Percentiles rank a stretch among this genome's conserved stretches.
Conservation (phyloP, 2,113 vertebrate genomes). For the Cebidichthys violaceus region DNA sequence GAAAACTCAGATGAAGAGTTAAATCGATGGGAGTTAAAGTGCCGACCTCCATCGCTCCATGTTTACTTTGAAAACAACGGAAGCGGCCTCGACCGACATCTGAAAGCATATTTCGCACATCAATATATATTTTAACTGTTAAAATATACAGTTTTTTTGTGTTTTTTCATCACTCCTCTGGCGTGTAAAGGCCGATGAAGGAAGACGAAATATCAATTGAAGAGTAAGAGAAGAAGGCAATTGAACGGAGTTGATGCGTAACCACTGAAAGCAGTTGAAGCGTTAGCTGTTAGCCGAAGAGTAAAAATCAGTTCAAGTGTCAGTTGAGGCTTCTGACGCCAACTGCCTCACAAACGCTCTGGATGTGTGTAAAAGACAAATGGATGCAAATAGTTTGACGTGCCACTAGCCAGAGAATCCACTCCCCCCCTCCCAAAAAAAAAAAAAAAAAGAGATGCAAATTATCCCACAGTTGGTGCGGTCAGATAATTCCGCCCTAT, state of each 20-base stretch:
- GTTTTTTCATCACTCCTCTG: background rate
- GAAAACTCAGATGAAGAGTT: background rate
- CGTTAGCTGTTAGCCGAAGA: background rate
- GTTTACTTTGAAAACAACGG: background rate
- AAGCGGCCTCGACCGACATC: too few species aligned
- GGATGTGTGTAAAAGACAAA: constrained; percentile 39
- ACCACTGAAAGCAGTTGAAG: background rate
- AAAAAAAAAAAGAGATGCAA: constrained; percentile 34
- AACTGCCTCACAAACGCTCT: constrained; percentile 3
- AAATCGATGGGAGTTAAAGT: background rate
- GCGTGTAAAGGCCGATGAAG: background rate
- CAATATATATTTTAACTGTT: background rate
- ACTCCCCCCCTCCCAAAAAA: background rate
- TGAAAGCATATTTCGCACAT: background rate
- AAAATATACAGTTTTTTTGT: too few species aligned
- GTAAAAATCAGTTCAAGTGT: background rate
- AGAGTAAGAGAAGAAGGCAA: too few species aligned
- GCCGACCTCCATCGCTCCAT: background rate
- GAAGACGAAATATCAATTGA: too few species aligned
- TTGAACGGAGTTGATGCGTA: background rate
- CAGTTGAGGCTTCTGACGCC: background rate
- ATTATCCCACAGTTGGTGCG: constrained; percentile 51
- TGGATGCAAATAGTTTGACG: constrained; percentile 41
- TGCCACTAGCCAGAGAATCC: constrained; percentile 24
- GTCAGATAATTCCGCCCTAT: constrained; percentile 64